Percentiles rank a stretch among this genome's conserved stretches.
phyloP scores from a whole-genome alignment of 2,888 invertebrate species.

The Agrochola macilenta region DNA sequence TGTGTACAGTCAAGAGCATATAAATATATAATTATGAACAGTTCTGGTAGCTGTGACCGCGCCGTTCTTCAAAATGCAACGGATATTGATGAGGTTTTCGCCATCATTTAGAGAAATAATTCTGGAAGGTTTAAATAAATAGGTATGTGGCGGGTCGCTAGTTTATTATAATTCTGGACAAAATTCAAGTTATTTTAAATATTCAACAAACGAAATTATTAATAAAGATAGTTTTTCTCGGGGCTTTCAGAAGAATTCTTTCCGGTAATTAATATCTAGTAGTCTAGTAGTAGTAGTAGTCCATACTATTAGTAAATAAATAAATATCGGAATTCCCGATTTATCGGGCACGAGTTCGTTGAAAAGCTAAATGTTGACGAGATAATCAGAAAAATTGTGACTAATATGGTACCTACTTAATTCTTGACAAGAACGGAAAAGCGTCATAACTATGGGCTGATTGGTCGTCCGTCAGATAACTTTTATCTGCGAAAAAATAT shows the following conservation, averaged over 20 bases:
- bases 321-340: background rate
- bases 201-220: background rate
- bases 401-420: background rate
- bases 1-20: background rate
- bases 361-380: background rate
- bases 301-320: too few species aligned
- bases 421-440: background rate
- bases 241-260: background rate
- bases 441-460: too few species aligned
- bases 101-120: background rate
- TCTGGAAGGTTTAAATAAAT: background rate
- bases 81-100: background rate
- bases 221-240: background rate
- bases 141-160: background rate
- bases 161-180: background rate
- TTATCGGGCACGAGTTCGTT: too few species aligned
- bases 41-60: background rate
- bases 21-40: background rate
- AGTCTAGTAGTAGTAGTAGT: too few species aligned
- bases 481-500: too few species aligned
- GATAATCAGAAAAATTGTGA: background rate
- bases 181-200: background rate
- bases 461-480: too few species aligned
- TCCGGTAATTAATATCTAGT: background rate
- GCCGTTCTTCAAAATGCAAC: background rate